Evolutionary conservation across 1,140 invertebrate species (phyloP).

Genomic region (Steinernema khuongi): DNA sequence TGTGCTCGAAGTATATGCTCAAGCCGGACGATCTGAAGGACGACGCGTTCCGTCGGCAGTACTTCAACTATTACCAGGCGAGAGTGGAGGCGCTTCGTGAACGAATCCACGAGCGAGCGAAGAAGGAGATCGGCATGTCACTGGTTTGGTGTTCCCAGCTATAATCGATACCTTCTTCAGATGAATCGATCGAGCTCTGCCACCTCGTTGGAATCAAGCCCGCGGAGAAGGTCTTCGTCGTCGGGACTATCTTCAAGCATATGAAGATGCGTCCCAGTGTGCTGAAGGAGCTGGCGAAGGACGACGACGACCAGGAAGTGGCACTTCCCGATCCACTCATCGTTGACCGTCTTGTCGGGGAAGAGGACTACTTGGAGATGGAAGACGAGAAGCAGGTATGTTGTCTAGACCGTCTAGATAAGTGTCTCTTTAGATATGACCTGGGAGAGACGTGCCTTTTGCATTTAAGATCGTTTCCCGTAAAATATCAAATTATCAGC

Average conservation of each 20-base stretch:
- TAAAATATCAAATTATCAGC: slow-evolving; percentile 9
- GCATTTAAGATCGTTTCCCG: too few relatives aligned
- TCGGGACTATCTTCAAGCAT: slow-evolving; percentile 23
- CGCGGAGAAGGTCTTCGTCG: slow-evolving; percentile 8
- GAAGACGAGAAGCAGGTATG: slow-evolving; percentile 30
- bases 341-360: slow-evolving; percentile 25
- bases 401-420: background rate
- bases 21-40: background rate
- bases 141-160: background rate
- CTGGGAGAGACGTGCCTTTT: background rate
- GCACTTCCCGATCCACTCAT: background rate
- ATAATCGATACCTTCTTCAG: background rate
- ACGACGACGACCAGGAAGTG: slow-evolving; percentile 22
- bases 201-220: background rate
- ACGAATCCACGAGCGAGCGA: background rate
- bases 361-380: slow-evolving; percentile 26
- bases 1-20: background rate
- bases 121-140: background rate
- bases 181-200: background rate
- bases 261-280: slow-evolving; percentile 26
- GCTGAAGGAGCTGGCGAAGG: background rate
- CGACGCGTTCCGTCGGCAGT: background rate
- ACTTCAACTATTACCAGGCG: background rate
- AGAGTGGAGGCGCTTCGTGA: background rate
- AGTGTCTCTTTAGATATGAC: background rate